phyloP scores from a whole-genome alignment of 2,888 invertebrate genomes.

The Lepidocyrtoides sp. region DNA sequence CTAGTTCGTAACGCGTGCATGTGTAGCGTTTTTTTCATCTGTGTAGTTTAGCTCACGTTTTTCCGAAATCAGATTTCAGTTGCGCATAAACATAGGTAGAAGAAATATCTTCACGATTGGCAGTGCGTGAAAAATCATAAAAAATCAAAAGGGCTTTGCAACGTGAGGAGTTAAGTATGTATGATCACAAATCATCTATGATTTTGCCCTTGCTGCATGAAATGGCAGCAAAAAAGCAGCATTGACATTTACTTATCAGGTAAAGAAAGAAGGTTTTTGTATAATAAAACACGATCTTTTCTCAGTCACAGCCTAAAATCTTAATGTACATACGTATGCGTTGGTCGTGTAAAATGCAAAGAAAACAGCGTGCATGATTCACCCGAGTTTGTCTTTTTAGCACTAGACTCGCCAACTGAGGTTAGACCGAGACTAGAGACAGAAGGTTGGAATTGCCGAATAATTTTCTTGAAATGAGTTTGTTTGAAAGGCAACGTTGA shows the following conservation, averaged over 20 bases:
- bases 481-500: not conserved
- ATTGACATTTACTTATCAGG: not conserved
- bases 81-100: not conserved
- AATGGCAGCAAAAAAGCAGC: conserved; percentile 18
- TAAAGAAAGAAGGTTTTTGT: not conserved
- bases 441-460: not conserved
- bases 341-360: too few species aligned
- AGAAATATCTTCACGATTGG: conserved; percentile 53
- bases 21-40: not conserved
- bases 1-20: not conserved
- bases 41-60: not conserved
- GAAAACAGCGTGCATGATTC: too few species aligned
- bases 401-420: not conserved
- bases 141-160: conserved; percentile 13
- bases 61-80: not conserved
- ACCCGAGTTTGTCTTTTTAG: too few species aligned
- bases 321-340: too few species aligned
- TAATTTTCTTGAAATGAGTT: not conserved
- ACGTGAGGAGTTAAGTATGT: conserved; percentile 71
- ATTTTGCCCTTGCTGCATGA: not conserved
- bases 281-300: too few species aligned
- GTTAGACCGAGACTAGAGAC: not conserved
- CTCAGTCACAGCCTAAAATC: too few species aligned
- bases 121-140: conserved; percentile 72
- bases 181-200: conserved; percentile 47